A percentile compares a stretch with the other conserved stretches of the same genome.
Conservation (phyloP, 1,140 invertebrate genomes). For the Aphidius ervi region DNA sequence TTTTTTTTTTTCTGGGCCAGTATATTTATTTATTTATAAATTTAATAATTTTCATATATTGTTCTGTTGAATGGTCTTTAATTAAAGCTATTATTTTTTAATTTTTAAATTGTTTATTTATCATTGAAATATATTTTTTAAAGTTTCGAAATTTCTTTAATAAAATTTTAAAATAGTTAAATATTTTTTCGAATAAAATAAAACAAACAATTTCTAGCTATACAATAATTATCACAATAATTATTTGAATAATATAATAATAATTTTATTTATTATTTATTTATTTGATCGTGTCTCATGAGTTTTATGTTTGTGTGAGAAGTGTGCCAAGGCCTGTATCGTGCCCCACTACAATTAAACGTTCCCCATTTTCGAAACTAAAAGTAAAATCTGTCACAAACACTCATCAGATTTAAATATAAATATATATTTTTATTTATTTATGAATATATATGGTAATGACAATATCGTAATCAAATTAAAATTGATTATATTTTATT, state of each 20-base stretch:
- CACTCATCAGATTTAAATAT: too few species aligned
- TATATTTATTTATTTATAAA: constrained; percentile 20
- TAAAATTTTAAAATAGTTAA: too few species aligned
- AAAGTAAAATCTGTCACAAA: constrained; percentile 49
- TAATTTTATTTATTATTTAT: constrained; percentile 2
- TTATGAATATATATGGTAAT: too few species aligned
- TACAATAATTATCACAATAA: too few species aligned
- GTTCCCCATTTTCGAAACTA: constrained; percentile 54
- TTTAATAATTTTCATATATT: too few species aligned
- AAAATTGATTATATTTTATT: too few species aligned
- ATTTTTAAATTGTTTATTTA: constrained; percentile 14
- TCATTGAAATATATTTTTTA: too few species aligned
- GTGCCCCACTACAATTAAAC: constrained; percentile 39
- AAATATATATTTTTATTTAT: too few species aligned
- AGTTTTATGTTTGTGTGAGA: constrained; percentile 35
- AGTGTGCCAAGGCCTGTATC: constrained; percentile 50
- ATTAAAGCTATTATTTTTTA: constrained; percentile 17
- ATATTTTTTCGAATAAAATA: neutral
- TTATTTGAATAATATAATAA: too few species aligned
- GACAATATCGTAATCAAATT: too few species aligned
- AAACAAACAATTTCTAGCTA: neutral
- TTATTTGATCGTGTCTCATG: constrained; percentile 15
- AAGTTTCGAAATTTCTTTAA: too few species aligned
- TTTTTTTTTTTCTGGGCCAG: constrained; percentile 33
- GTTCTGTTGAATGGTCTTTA: too few species aligned